Base-by-base conservation (phyloP, 2,888 invertebrate genomes). In the Callosobruchus maculatus region DNA sequence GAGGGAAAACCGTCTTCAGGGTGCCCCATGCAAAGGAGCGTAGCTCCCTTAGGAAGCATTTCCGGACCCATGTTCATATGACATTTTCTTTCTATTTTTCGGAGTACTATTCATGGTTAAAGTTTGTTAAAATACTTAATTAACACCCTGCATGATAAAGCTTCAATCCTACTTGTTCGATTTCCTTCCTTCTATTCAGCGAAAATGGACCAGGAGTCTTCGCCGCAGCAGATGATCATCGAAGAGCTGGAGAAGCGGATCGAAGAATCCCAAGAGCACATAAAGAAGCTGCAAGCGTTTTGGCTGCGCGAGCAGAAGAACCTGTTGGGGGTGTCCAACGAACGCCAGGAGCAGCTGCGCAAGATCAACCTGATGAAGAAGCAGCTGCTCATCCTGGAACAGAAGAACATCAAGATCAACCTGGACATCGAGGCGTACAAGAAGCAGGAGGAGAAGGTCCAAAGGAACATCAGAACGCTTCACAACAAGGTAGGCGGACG, bases 261-360 rank as follows among this genome's bases (percentile, higher is more conserved):
- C 73, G 89, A 89, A 69, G 87, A 90, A 22, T 85, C 90, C 0
- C 90, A 92, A 70, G 89, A 89, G 75, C 90, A 90, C 80, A 92
- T 92, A 20, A 91, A 92, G 80, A 86, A 89, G 71, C 85, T 92
- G 80, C 93, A 95, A 85, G 90, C 91, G 79, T 91, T 92, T 84
- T 95, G 95, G 95, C 86, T 95, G 77, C 90, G 94, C 71, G 90
- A 93, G 78, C 94, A 95, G 85, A 92, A 92, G 0, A 91, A 92
- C 83, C 90, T 94, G 74, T 91, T 95, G 0, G 89, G 89, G 76
- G 85, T 95, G 20, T 91, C 93, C 0, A 89, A 92, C 75, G 92
- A 94, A 78, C 89, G 94, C 76, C 92, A 92, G 79, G 88, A 89
- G 76, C 91, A 93, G 83, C 85, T 93, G 13, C 89, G 91, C 66